Evolutionary conservation across 2,888 invertebrate genomes (phyloP).

Genomic region (Gryllus longicercus): DNA sequence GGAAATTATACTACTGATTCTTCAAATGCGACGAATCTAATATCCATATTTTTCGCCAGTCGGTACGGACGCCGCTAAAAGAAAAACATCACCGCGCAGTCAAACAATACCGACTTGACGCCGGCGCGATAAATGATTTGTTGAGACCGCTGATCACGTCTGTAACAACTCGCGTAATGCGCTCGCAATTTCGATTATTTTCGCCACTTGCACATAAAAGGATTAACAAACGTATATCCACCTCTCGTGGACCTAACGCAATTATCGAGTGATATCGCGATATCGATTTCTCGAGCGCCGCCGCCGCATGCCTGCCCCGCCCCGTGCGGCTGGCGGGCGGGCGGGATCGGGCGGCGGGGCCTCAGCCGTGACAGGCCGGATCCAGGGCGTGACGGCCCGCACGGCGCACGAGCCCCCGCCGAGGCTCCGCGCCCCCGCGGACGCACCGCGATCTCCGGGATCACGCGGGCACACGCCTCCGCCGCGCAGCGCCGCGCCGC

Average conservation of each 20-base stretch:
- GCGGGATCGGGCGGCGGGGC: no score
- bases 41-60: no score
- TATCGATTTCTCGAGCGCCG: neutral
- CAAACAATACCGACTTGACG: neutral
- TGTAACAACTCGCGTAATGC: neutral
- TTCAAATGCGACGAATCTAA: no score
- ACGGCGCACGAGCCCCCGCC: neutral
- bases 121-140: neutral
- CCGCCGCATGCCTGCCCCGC: no score
- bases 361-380: neutral
- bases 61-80: no score
- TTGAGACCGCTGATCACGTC: neutral
- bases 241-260: neutral
- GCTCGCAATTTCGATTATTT: neutral
- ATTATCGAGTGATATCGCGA: neutral
- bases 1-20: no score
- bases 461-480: neutral
- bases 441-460: neutral
- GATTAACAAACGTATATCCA: slow-evolving; percentile 9
- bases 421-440: no score
- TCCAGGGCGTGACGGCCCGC: neutral
- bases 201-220: slow-evolving; percentile 8
- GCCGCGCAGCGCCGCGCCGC: neutral
- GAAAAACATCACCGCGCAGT: neutral
- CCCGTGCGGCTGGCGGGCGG: no score